Evolutionary conservation across 1,140 invertebrate species (phyloP).

Genomic region (Maconellicoccus hirsutus): DNA sequence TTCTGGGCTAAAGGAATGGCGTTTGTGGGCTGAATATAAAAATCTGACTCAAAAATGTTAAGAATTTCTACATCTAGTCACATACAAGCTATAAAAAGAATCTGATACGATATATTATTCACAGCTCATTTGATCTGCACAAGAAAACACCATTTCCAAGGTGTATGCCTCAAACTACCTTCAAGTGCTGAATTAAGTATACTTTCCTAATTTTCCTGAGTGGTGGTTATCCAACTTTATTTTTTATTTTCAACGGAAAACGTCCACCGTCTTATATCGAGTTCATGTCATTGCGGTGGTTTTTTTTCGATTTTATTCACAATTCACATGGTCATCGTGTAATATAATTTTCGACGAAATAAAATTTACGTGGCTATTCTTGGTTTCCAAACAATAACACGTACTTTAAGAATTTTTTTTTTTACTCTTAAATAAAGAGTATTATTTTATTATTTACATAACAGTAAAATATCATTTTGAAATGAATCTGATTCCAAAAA

Average conservation of each 20-base stretch:
- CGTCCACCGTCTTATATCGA: too few species aligned
- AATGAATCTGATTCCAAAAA: too few species aligned
- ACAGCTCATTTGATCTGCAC: not conserved
- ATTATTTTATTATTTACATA: too few species aligned
- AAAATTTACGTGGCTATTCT: too few species aligned
- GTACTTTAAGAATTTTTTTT: too few species aligned
- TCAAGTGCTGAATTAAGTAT: constrained; percentile 10
- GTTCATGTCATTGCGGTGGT: too few species aligned
- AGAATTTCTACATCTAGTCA: constrained; percentile 10
- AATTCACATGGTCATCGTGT: too few species aligned
- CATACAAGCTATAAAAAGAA: not conserved
- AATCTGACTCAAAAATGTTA: not conserved
- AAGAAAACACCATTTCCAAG: constrained; percentile 2
- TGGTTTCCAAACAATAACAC: too few species aligned
- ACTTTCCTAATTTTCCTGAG: constrained; percentile 1
- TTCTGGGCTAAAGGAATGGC: not conserved
- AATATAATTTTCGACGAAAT: too few species aligned
- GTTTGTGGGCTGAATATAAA: constrained; percentile 1
- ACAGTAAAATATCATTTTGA: too few species aligned
- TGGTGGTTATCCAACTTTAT: not conserved
- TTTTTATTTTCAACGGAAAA: not conserved
- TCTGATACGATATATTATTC: constrained; percentile 10
- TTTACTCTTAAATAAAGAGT: too few species aligned
- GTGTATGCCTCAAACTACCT: not conserved
- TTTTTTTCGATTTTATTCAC: too few species aligned